Base-by-base conservation (phyloP, 2,888 invertebrate genomes). In the Gortyna flavago region DNA sequence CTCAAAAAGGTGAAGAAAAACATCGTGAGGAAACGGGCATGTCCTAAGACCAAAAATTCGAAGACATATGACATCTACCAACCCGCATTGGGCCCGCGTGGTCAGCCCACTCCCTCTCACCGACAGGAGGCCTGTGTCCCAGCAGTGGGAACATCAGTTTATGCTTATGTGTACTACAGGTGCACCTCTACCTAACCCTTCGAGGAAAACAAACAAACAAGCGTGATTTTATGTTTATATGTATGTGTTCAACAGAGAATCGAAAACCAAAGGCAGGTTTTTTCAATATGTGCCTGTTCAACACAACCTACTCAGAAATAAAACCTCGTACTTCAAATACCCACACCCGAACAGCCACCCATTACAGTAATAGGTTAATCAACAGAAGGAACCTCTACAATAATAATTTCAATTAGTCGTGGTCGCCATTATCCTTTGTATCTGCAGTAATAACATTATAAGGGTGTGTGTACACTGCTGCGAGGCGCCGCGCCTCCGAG, bases 341-440 rank as follows among this genome's bases (percentile, higher is more conserved):
- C 5, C 32, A 13, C 38, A 61, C 21, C 32, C 16, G 16, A 68
- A 16, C 51, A n/a, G n/a, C n/a, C n/a, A n/a, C n/a, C n/a, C n/a
- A 11, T 32, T 57, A 80, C 70, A 77, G 38, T 77, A 77, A 62
- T 66, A 77, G 16, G 71, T 68, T 68, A 83, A 77, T 71, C 78
- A 81, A 51, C 71, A 68, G 6, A 65, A 51, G 25, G 41, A 41
- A 59, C 79, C 64, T 54, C 64, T 29, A 51, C 25, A 16, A 41
- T n/a, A 57, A 78, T 78, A 54, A 82, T 67, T 75, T 57, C 69
- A 85, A 85, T 82, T 82, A 84, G 51, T 64, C 51, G 29, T 61
- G 67, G 48, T n/a, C 25, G 18, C 77, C 51, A 62, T 75, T 71
- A 79, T 79, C 69, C 44, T 65, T 62, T 62, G 51, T 83, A 44